phyloP scores from a whole-genome alignment of 2,797 vertebrate species.

The Ceryle rudis region DNA sequence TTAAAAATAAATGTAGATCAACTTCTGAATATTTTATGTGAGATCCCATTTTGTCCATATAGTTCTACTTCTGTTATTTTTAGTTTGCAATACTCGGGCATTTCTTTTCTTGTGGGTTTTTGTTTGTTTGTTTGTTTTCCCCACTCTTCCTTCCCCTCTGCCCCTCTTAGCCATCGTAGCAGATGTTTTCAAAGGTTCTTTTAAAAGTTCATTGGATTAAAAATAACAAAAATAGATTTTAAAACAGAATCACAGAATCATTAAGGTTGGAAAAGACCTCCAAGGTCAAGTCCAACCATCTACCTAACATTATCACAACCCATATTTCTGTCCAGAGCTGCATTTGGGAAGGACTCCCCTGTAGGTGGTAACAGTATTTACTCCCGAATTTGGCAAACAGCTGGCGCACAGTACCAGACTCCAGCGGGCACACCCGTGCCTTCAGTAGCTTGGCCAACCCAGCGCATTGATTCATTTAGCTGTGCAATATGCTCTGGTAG shows the following conservation, averaged over 20 bases:
- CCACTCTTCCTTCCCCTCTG: fast-evolving
- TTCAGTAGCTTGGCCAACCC: not conserved
- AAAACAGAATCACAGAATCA: no score
- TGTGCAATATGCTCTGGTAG: not conserved
- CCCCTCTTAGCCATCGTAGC: not conserved
- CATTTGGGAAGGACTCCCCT: not conserved
- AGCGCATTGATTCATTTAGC: not conserved
- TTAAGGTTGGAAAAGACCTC: no score
- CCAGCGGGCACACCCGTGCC: fast-evolving
- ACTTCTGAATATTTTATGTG: not conserved
- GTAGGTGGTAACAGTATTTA: not conserved
- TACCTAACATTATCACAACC: no score
- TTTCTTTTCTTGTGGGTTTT: not conserved
- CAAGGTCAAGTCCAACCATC: no score
- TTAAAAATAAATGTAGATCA: conserved; percentile 32
- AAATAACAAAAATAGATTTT: not conserved
- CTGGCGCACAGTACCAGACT: not conserved
- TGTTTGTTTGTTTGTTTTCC: no score
- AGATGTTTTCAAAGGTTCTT: not conserved
- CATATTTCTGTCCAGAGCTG: not conserved
- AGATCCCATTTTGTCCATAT: not conserved
- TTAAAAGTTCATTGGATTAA: not conserved
- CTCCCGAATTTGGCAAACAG: not conserved
- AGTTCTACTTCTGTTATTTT: not conserved
- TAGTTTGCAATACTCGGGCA: not conserved